phyloP scores from a whole-genome alignment of 2,888 invertebrate genomes.

The Syritta pipiens region DNA sequence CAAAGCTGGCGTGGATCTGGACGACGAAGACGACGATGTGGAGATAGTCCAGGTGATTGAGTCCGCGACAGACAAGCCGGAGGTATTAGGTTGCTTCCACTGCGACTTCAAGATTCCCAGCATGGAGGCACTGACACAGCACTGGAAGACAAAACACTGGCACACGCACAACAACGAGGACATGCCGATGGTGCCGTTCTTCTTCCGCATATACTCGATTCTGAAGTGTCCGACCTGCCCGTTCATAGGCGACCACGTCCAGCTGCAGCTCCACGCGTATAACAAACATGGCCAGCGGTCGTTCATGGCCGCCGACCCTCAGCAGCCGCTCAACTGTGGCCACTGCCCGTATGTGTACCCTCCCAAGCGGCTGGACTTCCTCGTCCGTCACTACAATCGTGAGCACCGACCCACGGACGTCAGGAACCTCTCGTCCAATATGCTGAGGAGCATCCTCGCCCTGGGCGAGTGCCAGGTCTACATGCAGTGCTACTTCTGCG shows the following conservation, averaged over 20 bases:
- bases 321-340: slow-evolving; percentile 71
- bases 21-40: slow-evolving; percentile 57
- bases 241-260: slow-evolving; percentile 70
- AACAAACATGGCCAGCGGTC: slow-evolving; percentile 74
- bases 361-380: slow-evolving; percentile 17
- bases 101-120: slow-evolving; percentile 70
- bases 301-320: slow-evolving; percentile 75
- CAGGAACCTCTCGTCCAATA: slow-evolving; percentile 68
- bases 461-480: slow-evolving; percentile 71
- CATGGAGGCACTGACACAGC: slow-evolving; percentile 63
- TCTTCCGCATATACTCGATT: slow-evolving; percentile 72
- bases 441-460: slow-evolving; percentile 68
- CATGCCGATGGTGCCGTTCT: slow-evolving; percentile 72
- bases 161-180: slow-evolving; percentile 49
- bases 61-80: slow-evolving; percentile 33
- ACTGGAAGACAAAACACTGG: slow-evolving; percentile 72
- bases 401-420: slow-evolving; percentile 73
- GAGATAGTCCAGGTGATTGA: slow-evolving; percentile 48
- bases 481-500: slow-evolving; percentile 74
- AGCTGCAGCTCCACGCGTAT: slow-evolving; percentile 71
- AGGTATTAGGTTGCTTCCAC: slow-evolving; percentile 72
- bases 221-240: slow-evolving; percentile 73
- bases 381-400: slow-evolving; percentile 70
- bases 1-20: slow-evolving; percentile 39
- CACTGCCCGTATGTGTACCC: slow-evolving; percentile 71